Conservation (phyloP, 2,797 vertebrate genomes). For the Corythornis leucogaster region DNA sequence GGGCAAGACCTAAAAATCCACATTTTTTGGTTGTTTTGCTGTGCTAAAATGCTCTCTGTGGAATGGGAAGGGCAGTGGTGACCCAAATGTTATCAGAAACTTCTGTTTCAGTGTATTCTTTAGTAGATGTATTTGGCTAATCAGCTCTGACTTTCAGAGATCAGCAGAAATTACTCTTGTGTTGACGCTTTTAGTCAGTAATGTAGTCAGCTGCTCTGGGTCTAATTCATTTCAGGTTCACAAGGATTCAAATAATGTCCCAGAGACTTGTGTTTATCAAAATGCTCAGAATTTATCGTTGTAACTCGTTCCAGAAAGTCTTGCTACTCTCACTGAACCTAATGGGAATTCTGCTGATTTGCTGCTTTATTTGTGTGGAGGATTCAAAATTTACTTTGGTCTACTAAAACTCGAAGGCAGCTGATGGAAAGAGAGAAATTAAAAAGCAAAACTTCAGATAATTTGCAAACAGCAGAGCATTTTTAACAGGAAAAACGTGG, state of each 20-base stretch:
- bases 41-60: not conserved
- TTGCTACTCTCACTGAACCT: not conserved
- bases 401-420: not conserved
- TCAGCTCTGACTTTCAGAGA: conserved; percentile 59
- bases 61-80: not conserved
- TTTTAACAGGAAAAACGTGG: not conserved
- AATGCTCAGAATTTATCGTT: not conserved
- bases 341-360: not conserved
- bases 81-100: conserved; percentile 31
- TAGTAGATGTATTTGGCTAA: conserved; percentile 56
- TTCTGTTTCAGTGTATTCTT: conserved; percentile 48
- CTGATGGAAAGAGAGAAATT: not conserved
- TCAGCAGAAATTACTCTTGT: conserved; percentile 65
- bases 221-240: conserved; percentile 50
- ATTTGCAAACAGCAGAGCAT: not conserved
- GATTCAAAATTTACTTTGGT: not conserved
- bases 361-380: not conserved
- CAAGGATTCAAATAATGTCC: conserved; percentile 40
- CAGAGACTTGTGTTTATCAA: conserved; percentile 24
- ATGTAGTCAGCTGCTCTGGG: conserved; percentile 56
- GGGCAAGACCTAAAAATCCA: conserved; percentile 3
- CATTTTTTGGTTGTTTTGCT: not conserved
- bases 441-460: not conserved
- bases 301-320: conserved; percentile 27
- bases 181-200: conserved; percentile 62